phyloP scores from a whole-genome alignment of 1,140 invertebrate species.

The Penaeus chinensis region DNA sequence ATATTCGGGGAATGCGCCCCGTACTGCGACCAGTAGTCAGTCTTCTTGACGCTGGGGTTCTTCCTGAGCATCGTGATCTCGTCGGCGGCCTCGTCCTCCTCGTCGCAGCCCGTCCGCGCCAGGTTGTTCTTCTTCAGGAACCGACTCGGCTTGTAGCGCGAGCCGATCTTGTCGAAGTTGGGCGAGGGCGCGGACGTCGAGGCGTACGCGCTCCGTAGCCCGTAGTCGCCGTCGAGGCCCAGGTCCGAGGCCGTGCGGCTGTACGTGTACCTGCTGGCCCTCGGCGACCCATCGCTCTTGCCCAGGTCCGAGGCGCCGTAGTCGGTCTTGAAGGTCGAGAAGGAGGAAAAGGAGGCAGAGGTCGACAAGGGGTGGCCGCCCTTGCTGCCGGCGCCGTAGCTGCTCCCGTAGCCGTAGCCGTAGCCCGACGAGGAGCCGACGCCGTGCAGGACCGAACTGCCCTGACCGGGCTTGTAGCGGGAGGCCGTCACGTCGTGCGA shows the following conservation, averaged over 20 bases:
- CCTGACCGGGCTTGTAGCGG: background rate
- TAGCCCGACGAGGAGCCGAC: conserved; percentile 16
- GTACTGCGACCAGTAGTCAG: conserved; percentile 63
- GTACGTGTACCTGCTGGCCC: conserved; percentile 28
- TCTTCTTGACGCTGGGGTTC: conserved; percentile 45
- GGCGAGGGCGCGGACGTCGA: conserved; percentile 36
- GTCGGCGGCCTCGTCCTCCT: conserved; percentile 57
- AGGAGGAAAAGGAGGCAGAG: conserved; percentile 62
- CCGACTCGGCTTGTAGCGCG: conserved; percentile 61
- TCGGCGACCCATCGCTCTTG: conserved; percentile 26
- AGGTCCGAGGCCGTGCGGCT: conserved; percentile 54
- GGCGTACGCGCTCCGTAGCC: conserved; percentile 45
- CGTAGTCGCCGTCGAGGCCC: conserved; percentile 33
- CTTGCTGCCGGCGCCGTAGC: conserved; percentile 7
- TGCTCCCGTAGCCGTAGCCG: conserved; percentile 11
- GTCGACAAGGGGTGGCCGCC: conserved; percentile 44
- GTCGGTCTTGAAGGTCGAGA: conserved; percentile 59
- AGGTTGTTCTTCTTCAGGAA: conserved; percentile 59
- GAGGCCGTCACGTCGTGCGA: conserved; percentile 12
- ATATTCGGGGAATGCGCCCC: conserved; percentile 47
- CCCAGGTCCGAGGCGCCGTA: conserved; percentile 44
- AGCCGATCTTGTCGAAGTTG: conserved; percentile 60
- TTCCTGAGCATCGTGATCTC: conserved; percentile 30
- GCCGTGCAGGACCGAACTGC: background rate
- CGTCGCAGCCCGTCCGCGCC: conserved; percentile 31